These are phyloP conservation scores for Tribolium freemani DNA, from an alignment of 2,888 invertebrate genomes.

Conservation along the genomic window DNA sequence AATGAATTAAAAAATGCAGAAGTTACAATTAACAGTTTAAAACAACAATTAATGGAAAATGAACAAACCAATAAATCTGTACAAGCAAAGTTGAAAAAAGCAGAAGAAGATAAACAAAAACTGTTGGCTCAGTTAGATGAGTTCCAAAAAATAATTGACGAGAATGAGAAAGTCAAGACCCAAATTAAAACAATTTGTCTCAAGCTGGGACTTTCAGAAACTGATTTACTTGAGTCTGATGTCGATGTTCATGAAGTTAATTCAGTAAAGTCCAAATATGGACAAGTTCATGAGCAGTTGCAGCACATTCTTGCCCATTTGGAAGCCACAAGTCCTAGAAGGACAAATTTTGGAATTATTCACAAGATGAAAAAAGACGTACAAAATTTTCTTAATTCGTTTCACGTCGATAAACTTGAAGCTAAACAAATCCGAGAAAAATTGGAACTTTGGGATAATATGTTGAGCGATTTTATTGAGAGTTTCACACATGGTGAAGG, in stretches of 20 bases:
- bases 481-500: slow-evolving; percentile 37
- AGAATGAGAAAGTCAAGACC: slow-evolving; percentile 28
- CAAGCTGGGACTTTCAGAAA: slow-evolving; percentile 29
- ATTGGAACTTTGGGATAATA: slow-evolving; percentile 42
- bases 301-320: slow-evolving; percentile 48
- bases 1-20: slow-evolving; percentile 57
- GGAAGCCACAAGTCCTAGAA: slow-evolving; percentile 35
- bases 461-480: slow-evolving; percentile 34
- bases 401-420: slow-evolving; percentile 36
- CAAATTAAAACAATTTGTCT: slow-evolving; percentile 38
- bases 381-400: slow-evolving; percentile 43
- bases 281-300: slow-evolving; percentile 48
- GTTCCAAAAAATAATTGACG: slow-evolving; percentile 34
- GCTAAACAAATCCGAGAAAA: slow-evolving; percentile 47
- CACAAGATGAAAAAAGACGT: slow-evolving; percentile 43
- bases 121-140: slow-evolving; percentile 44
- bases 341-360: slow-evolving; percentile 30
- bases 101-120: slow-evolving; percentile 44
- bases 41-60: slow-evolving; percentile 49
- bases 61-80: slow-evolving; percentile 40
- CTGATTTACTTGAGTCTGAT: slow-evolving; percentile 17
- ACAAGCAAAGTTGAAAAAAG: slow-evolving; percentile 43
- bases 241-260: slow-evolving; percentile 32
- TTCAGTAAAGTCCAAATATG: slow-evolving; percentile 46
- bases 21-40: slow-evolving; percentile 52